Evolutionary conservation across 2,888 invertebrate genomes (phyloP).

Genomic region (Ectemnius cavifrons): DNA sequence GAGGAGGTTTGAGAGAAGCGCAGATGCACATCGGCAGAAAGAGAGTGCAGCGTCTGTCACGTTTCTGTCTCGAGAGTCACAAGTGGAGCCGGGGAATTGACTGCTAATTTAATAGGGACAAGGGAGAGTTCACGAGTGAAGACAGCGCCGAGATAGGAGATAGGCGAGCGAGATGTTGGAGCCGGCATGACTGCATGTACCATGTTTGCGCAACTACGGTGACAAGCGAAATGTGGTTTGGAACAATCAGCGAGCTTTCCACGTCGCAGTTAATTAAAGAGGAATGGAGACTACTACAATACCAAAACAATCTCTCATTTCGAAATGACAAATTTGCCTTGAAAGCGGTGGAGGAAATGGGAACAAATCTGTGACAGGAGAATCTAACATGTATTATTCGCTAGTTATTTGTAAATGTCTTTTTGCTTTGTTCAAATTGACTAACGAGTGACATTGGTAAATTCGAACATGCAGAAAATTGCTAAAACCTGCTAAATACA

Average conservation of each 20-base stretch:
- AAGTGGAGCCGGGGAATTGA: not conserved
- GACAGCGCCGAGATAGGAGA: conserved; percentile 1
- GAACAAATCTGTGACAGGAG: too few species aligned
- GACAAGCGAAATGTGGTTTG: not conserved
- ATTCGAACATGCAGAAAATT: too few species aligned
- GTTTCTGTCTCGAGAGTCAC: too few species aligned
- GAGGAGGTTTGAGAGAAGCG: too few species aligned
- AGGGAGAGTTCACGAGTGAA: conserved; percentile 7
- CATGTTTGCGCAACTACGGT: not conserved
- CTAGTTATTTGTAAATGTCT: too few species aligned
- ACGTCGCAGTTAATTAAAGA: not conserved
- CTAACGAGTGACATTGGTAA: too few species aligned
- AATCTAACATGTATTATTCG: too few species aligned
- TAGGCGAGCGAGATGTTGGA: not conserved
- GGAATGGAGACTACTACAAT: not conserved
- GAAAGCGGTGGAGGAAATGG: too few species aligned
- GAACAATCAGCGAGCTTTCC: not conserved
- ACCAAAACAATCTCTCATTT: not conserved
- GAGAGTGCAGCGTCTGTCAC: too few species aligned
- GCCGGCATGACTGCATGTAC: conserved; percentile 1
- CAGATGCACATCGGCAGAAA: too few species aligned
- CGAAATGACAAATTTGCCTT: not conserved
- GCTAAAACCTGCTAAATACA: too few species aligned
- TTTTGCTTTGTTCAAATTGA: too few species aligned
- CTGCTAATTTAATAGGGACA: conserved; percentile 25